These are phyloP conservation scores for Bombyx huttoni DNA, from an alignment of 2,888 invertebrate genomes.

Conservation along the genomic window DNA sequence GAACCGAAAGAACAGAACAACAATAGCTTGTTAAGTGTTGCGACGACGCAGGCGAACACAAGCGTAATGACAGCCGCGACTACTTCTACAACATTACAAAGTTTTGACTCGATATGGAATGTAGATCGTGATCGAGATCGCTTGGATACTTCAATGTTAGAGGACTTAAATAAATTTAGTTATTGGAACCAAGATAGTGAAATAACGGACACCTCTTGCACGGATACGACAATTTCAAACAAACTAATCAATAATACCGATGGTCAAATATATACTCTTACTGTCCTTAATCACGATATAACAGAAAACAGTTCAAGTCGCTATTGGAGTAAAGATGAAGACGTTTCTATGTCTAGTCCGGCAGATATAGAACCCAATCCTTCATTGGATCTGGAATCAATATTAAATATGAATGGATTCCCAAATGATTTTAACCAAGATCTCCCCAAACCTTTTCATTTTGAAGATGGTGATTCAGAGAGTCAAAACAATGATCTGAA, in stretches of 20 bases:
- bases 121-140: slow-evolving; percentile 81
- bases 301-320: slow-evolving; percentile 77
- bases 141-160: slow-evolving; percentile 81
- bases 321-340: slow-evolving; percentile 78
- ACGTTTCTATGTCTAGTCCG: slow-evolving; percentile 73
- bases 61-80: slow-evolving; percentile 45
- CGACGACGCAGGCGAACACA: slow-evolving; percentile 32
- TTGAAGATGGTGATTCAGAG: slow-evolving; percentile 85
- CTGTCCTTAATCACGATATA: slow-evolving; percentile 86
- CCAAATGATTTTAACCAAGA: slow-evolving; percentile 73
- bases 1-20: slow-evolving; percentile 75
- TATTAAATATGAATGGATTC: slow-evolving; percentile 79
- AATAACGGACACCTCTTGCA: slow-evolving; percentile 63
- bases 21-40: slow-evolving; percentile 67
- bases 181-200: slow-evolving; percentile 82
- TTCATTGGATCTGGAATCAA: slow-evolving; percentile 83
- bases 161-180: slow-evolving; percentile 84
- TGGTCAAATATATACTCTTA: slow-evolving; percentile 87
- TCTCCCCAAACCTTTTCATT: slow-evolving; percentile 79
- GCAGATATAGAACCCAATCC: slow-evolving; percentile 73
- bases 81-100: slow-evolving; percentile 62
- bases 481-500: slow-evolving; percentile 80
- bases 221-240: slow-evolving; percentile 63
- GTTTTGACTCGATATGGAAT: slow-evolving; percentile 76
- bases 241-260: slow-evolving; percentile 77